Percentiles rank a stretch among this genome's conserved stretches.
phyloP scores from a whole-genome alignment of 2,113 vertebrate species.

The Pavo muticus region DNA sequence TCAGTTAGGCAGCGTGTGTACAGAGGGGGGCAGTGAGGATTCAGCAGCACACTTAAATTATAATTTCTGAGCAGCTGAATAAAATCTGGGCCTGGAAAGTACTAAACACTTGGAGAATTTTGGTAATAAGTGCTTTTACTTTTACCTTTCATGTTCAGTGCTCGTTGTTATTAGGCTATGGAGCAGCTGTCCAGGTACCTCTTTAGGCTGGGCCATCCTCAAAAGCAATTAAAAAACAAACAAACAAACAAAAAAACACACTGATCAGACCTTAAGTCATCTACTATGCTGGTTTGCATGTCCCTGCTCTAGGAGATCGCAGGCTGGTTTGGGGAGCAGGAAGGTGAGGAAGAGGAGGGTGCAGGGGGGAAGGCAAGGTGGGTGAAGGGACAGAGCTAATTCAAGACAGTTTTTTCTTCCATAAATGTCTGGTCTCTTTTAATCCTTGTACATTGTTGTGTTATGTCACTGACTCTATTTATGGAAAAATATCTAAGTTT shows the following conservation, averaged over 20 bases:
- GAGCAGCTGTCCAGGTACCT: background rate
- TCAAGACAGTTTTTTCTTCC: background rate
- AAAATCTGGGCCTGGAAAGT: background rate
- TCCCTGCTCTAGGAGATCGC: too few species aligned
- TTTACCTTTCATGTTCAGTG: accelerated
- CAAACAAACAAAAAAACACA: background rate
- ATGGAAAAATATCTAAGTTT: background rate
- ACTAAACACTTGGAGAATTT: background rate
- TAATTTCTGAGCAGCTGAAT: slow-evolving; percentile 1
- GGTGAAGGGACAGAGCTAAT: accelerated
- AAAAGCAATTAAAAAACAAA: background rate
- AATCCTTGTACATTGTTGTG: background rate
- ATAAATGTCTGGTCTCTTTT: background rate
- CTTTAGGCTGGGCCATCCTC: background rate
- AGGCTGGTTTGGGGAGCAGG: background rate
- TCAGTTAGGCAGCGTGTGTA: slow-evolving; percentile 15
- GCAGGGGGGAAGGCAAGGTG: background rate
- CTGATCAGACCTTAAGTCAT: background rate
- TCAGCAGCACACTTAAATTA: slow-evolving; percentile 53
- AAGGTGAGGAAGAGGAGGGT: too few species aligned
- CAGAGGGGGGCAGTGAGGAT: slow-evolving; percentile 66
- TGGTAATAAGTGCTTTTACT: background rate
- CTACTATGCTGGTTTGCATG: background rate
- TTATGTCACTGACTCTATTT: background rate
- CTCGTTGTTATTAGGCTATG: background rate